Evolutionary conservation across 2,797 vertebrate species (phyloP).

Genomic region (Numenius phaeopus): DNA sequence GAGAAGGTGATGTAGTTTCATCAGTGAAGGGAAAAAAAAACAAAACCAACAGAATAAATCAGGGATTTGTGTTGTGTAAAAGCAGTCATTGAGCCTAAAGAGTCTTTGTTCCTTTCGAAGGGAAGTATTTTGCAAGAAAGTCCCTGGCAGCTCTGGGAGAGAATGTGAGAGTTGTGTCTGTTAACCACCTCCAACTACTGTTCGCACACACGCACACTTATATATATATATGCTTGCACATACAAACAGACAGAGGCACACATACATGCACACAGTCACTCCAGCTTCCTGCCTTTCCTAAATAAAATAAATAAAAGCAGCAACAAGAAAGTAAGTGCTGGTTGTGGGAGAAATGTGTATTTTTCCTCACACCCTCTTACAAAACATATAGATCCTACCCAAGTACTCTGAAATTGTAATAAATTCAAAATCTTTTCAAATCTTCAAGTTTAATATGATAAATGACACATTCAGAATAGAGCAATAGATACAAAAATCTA

Average conservation of each 20-base stretch:
- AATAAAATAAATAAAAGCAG: neutral
- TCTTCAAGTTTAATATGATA: neutral
- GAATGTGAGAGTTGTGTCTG: neutral
- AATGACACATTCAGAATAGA: neutral
- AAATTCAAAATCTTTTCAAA: neutral
- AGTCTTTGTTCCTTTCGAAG: neutral
- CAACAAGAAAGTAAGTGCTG: neutral
- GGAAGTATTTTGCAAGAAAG: neutral
- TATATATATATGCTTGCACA: neutral
- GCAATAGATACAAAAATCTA: neutral
- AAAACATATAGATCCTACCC: neutral
- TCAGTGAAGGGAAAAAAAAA: neutral
- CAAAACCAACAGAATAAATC: neutral
- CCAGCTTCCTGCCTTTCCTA: neutral
- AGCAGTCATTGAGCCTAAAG: neutral
- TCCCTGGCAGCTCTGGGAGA: neutral
- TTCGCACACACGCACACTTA: neutral
- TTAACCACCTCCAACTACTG: neutral
- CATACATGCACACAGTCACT: accelerated
- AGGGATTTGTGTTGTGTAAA: neutral
- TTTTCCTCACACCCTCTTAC: neutral
- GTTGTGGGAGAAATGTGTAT: neutral
- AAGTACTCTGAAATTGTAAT: neutral
- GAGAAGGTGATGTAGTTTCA: neutral
- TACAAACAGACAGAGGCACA: neutral